Evolutionary conservation across 2,888 invertebrate genomes (phyloP).

Genomic region (Latheticus oryzae): DNA sequence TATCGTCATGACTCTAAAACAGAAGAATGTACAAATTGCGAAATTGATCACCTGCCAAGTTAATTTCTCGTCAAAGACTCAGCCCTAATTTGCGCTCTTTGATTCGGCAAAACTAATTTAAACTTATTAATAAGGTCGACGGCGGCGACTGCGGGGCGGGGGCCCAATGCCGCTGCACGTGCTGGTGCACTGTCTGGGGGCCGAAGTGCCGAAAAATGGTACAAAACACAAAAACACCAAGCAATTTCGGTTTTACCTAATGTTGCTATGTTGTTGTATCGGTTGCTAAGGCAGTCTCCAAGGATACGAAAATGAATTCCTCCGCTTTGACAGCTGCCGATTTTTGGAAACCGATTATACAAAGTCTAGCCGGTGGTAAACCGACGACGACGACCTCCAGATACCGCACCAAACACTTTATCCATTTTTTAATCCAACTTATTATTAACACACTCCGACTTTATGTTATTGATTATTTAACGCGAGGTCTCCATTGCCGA

Average conservation of each 20-base stretch:
- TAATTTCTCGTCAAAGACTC: conserved; percentile 34
- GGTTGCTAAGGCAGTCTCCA: conserved; percentile 67
- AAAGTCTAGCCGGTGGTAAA: conserved; percentile 9
- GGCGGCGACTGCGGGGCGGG: conserved; percentile 31
- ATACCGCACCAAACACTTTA: conserved; percentile 3
- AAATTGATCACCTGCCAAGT: conserved; percentile 36
- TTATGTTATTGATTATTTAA: conserved; percentile 42
- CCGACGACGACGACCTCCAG: conserved; percentile 8
- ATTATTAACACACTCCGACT: conserved; percentile 36
- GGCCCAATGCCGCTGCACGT: conserved; percentile 29
- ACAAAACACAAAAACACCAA: conserved; percentile 47
- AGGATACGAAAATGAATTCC: conserved; percentile 65
- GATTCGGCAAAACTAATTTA: conserved; percentile 53
- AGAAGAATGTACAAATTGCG: conserved; percentile 20
- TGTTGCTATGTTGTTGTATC: conserved; percentile 67
- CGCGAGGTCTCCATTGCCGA: conserved; percentile 31
- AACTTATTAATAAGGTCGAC: conserved; percentile 38
- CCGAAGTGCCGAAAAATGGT: conserved; percentile 30
- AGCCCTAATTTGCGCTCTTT: conserved; percentile 48
- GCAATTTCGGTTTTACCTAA: conserved; percentile 61
- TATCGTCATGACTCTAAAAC: conserved; percentile 19
- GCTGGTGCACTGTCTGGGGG: conserved; percentile 5
- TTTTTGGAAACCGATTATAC: conserved; percentile 6
- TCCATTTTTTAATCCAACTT: conserved; percentile 27
- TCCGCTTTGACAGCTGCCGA: conserved; percentile 62